Conservation (phyloP, 2,888 invertebrate genomes). For the Reticulitermes lucifugus region DNA sequence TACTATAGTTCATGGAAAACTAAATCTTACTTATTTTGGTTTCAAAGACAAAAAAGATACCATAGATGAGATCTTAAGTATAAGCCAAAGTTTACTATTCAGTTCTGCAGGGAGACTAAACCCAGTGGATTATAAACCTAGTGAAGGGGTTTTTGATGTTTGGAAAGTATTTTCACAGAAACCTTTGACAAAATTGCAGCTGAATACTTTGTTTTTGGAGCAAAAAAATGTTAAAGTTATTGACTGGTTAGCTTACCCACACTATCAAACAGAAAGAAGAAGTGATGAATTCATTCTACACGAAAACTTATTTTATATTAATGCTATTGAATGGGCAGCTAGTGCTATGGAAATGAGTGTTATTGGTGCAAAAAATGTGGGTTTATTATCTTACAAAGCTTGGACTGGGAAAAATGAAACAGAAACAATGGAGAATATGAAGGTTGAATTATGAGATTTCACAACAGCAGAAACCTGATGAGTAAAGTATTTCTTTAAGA, state of each 20-base stretch:
- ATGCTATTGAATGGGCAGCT: constrained; percentile 74
- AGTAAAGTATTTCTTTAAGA: neutral
- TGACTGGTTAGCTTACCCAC: constrained; percentile 70
- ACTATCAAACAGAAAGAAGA: constrained; percentile 61
- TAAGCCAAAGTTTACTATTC: constrained; percentile 63
- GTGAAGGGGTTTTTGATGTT: constrained; percentile 59
- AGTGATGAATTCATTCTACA: constrained; percentile 66
- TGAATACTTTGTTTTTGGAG: constrained; percentile 65
- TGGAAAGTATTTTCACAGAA: constrained; percentile 71
- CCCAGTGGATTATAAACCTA: constrained; percentile 58
- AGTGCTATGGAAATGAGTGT: constrained; percentile 77
- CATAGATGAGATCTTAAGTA: constrained; percentile 64
- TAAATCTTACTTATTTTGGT: constrained; percentile 65
- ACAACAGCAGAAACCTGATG: neutral
- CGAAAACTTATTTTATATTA: constrained; percentile 69
- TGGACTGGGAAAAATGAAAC: constrained; percentile 33
- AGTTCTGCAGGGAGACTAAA: constrained; percentile 64
- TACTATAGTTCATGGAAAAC: constrained; percentile 65
- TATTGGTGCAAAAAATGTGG: constrained; percentile 72
- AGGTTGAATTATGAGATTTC: constrained; percentile 20
- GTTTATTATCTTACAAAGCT: constrained; percentile 66
- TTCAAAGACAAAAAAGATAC: constrained; percentile 58
- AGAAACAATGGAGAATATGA: neutral
- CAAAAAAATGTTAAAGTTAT: constrained; percentile 60
- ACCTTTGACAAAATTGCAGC: constrained; percentile 62